Conservation (phyloP, 2,888 invertebrate species). For the Zaprionus lineosus region DNA sequence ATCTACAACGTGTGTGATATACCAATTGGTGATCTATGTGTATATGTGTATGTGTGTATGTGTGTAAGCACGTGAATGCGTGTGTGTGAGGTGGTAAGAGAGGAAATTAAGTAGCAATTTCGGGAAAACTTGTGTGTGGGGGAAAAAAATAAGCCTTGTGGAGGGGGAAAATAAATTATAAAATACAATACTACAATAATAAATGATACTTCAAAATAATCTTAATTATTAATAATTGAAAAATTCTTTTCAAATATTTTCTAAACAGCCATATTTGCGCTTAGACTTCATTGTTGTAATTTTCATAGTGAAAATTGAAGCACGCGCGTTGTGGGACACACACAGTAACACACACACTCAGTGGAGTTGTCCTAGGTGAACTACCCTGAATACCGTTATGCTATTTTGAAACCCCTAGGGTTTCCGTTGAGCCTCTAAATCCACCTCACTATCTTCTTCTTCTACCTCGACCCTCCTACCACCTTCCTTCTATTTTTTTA, state of each 20-base stretch:
- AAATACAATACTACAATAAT: constrained; percentile 73
- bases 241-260: constrained; percentile 81
- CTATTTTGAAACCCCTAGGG: constrained; percentile 3
- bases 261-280: constrained; percentile 83
- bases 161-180: constrained; percentile 60
- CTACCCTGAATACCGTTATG: not conserved
- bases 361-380: too few species aligned
- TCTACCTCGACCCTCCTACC: too few species aligned
- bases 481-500: too few species aligned
- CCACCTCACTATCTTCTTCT: too few species aligned
- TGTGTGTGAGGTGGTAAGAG: constrained; percentile 1
- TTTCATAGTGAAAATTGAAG: constrained; percentile 80
- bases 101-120: constrained; percentile 20
- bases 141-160: constrained; percentile 48
- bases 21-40: constrained; percentile 2
- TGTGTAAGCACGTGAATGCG: not conserved
- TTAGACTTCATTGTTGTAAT: constrained; percentile 82
- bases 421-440: constrained; percentile 16
- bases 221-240: constrained; percentile 73
- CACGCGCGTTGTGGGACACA: constrained; percentile 48
- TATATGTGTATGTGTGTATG: not conserved
- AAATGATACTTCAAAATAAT: constrained; percentile 75
- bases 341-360: constrained; percentile 3
- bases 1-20: constrained; percentile 15
- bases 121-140: constrained; percentile 36